phyloP scores from a whole-genome alignment of 2,888 invertebrate species.

The Subacronicta megacephala region DNA sequence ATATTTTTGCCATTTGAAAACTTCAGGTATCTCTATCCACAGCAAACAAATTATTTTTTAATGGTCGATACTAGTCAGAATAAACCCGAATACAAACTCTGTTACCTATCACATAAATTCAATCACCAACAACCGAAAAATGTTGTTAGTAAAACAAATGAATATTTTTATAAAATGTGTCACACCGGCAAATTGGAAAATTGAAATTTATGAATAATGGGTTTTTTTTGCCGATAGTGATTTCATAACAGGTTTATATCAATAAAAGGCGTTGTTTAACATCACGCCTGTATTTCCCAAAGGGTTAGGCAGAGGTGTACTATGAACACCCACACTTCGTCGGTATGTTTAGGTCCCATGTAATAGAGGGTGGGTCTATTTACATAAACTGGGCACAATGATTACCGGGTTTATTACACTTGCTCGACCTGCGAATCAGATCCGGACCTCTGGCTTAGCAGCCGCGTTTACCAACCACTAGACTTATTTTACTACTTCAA shows the following conservation, averaged over 20 bases:
- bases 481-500: no score
- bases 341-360: no score
- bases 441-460: no score
- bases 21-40: no score
- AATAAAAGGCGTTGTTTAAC: not conserved
- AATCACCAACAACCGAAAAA: conserved; percentile 3
- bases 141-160: conserved; percentile 25
- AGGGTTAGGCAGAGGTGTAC: no score
- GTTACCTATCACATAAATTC: conserved; percentile 15
- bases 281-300: no score
- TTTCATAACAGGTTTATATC: conserved; percentile 17
- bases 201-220: conserved; percentile 17
- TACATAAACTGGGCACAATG: no score
- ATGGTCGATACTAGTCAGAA: not conserved
- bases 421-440: no score
- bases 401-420: no score
- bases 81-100: conserved; percentile 5
- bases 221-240: conserved; percentile 6
- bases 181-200: conserved; percentile 38
- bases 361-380: no score
- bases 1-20: conserved; percentile 1
- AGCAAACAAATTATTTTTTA: not conserved
- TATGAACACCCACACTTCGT: no score
- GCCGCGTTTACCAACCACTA: no score
- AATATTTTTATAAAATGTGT: conserved; percentile 18